phyloP scores from a whole-genome alignment of 2,797 vertebrate genomes.

The Urosaurus nigricauda region DNA sequence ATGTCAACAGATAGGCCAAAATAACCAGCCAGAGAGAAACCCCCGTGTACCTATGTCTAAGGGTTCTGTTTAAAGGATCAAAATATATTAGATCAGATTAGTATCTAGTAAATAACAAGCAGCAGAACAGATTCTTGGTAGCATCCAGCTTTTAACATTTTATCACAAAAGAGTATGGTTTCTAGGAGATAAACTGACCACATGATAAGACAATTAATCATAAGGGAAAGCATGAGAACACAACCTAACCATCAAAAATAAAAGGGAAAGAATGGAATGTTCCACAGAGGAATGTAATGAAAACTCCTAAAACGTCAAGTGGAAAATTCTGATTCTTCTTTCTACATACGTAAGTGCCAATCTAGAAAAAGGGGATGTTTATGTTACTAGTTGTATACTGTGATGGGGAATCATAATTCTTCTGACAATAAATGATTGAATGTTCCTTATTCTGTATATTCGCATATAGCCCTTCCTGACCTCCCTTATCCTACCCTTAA shows the following conservation, averaged over 20 bases:
- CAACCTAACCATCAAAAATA: constrained; percentile 53
- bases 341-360: constrained; percentile 7
- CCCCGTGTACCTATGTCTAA: neutral
- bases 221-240: constrained; percentile 41
- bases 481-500: neutral
- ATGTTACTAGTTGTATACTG: neutral
- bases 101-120: constrained; percentile 41
- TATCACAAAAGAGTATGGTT: constrained; percentile 31
- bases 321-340: constrained; percentile 44
- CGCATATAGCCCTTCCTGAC: neutral
- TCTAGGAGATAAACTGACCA: constrained; percentile 44
- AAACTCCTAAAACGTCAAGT: constrained; percentile 53
- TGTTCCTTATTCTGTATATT: neutral
- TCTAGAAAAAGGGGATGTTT: neutral
- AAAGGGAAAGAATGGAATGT: constrained; percentile 63
- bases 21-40: neutral
- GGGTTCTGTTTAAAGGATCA: constrained; percentile 20
- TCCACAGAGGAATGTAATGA: constrained; percentile 44
- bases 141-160: constrained; percentile 27
- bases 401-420: neutral
- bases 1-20: constrained; percentile 10
- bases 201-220: constrained; percentile 30
- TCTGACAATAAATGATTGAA: neutral
- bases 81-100: constrained; percentile 34
- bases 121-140: constrained; percentile 15